Base-by-base conservation (phyloP, 2,888 invertebrate species). In the Pardosa pseudoannulata region DNA sequence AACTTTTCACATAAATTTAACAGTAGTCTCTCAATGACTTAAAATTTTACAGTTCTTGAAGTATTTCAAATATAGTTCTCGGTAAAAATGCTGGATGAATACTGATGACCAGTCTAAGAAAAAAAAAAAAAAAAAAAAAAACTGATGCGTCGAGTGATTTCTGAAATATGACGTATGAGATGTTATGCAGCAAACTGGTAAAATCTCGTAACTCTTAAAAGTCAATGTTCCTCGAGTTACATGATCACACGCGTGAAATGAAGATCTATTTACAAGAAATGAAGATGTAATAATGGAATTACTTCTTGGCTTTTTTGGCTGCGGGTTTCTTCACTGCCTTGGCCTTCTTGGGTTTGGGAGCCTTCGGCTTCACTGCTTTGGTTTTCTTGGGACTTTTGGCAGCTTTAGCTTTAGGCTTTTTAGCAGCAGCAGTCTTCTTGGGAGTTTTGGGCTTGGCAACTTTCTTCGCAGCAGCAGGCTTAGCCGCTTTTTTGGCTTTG, bases 341-440 rank as follows among this genome's bases (percentile, higher is more conserved):
- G 6, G 88, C 70, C 68, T 89, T 89, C 88, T 88, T 89, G 32
- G 88, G 88, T 78, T 89, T 90, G 41, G 89, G 73, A 3, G 88
- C 27, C 41, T 87, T 87, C 23, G 82, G 78, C 13, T 78, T 83
- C 7, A 41, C 50, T 19, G 85, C 62, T 65, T 76, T 79, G 23
- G 73, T 31, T 9, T 86, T 74, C 71, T 88, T 88, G 9, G 89
- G 68, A 6, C 64, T 81, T 32, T 78, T 82, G 16, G 72, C 76
- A 19, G 46, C n/a, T 31, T 88, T 88, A 16, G 73, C 85, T n/a
- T 80, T 86, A 1, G 83, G 74, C 62, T 89, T 88, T 29, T 70
- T 74, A n/a, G 86, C 87, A 1, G 85, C 78, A 9, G 83, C 79
- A 7, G 81, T 31, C 50, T 89, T 89, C 81, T 81, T 89, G 2